Evolutionary conservation across 2,797 vertebrate genomes (phyloP).

Genomic region (Cyclopterus lumpus): DNA sequence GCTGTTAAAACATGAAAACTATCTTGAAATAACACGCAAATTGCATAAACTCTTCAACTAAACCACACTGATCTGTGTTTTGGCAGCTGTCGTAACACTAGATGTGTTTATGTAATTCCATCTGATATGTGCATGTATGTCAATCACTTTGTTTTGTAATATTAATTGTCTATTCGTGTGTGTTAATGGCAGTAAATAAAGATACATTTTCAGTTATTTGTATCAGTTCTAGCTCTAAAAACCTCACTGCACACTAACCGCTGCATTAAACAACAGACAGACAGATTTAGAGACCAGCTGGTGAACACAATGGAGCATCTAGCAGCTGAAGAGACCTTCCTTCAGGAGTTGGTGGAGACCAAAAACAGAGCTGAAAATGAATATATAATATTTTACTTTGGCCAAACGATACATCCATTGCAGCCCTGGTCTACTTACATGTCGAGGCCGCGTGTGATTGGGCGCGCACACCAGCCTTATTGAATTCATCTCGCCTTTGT

Average conservation of each 20-base stretch:
- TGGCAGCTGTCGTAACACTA: too few relatives aligned
- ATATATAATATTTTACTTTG: neutral
- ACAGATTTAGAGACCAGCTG: neutral
- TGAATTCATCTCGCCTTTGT: fast-evolving
- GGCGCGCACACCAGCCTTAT: slow-evolving; percentile 55
- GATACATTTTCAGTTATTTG: neutral
- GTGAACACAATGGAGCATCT: too few relatives aligned
- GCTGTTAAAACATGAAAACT: too few relatives aligned
- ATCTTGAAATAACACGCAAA: too few relatives aligned
- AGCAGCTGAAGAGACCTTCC: too few relatives aligned
- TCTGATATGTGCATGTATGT: neutral
- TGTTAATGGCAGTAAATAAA: neutral
- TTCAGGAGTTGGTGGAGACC: too few relatives aligned
- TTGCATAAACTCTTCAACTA: too few relatives aligned
- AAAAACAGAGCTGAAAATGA: too few relatives aligned
- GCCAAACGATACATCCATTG: neutral
- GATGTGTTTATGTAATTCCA: neutral
- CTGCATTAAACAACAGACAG: neutral
- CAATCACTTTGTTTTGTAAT: neutral
- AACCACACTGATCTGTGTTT: too few relatives aligned
- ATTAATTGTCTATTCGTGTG: neutral
- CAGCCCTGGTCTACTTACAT: slow-evolving; percentile 67
- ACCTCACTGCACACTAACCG: neutral
- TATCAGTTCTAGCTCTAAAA: neutral
- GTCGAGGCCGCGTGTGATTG: slow-evolving; percentile 53